Base-by-base conservation (phyloP, 2,113 vertebrate genomes). In the Psophia crepitans region DNA sequence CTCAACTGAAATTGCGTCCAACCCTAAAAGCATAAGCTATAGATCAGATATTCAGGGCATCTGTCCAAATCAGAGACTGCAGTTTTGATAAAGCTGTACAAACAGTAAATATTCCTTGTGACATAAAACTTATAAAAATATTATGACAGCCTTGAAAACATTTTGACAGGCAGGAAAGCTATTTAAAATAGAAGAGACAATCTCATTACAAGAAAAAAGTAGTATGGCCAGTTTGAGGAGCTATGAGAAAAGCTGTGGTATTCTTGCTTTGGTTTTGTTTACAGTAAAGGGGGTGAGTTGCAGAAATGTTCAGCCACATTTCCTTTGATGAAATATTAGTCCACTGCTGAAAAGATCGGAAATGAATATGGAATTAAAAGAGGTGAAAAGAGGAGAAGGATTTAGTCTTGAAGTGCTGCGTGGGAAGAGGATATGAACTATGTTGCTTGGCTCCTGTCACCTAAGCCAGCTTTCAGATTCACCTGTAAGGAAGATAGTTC, bases 91-190 rank as follows among this genome's bases (percentile, higher is more conserved):
- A 63, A 63, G 30, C 18, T 68, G 37, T 71, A 37, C 9, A 51
- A 49, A 58, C n/a, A 81, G 60, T 32, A 73, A 70, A 74, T 63
- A 80, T 63, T 87, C n/a, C 14, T 54, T 70, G 64, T 78, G 73
- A 63, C 37, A 82, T 83, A 87, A 66, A 56, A 84, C 41, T 85
- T 83, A 56, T 1, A 77, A 91, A 92, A 97, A 95, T 95, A 84
- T 94, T 95, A 41, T 96, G 90, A 96, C 69, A 93, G 65, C 8
- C 8, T 51, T 87, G 60, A 87, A 91, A 95, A 94, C 3, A 63
- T 84, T 93, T 81, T 94, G 81, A 91, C 77, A 96, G 84, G n/a
- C 2, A 89, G 78, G n/a, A 54, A 75, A 60, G 12, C 12, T 35
- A 49, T 54, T 89, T 81, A 63, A 75, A 91, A 58, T 39, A 75